Percentiles rank a stretch among this genome's conserved stretches.
Evolutionary conservation across 2,888 invertebrate genomes (phyloP).

Genomic region (Cistogaster globosa): DNA sequence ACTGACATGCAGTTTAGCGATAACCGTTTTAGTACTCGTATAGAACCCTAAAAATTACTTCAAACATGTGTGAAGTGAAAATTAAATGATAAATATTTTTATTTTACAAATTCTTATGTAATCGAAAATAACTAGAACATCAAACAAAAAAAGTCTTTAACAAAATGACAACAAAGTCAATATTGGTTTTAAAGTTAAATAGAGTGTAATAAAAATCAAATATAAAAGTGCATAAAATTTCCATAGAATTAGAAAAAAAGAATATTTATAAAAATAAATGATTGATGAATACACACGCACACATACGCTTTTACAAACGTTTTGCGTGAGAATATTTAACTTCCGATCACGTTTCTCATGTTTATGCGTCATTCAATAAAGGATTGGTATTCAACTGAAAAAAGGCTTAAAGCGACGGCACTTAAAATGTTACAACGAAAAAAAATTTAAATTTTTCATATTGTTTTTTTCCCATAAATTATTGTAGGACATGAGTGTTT

Average conservation of each 20-base stretch:
- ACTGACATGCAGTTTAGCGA: too few relatives aligned
- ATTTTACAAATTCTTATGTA: too few relatives aligned
- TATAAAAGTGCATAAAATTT: not conserved
- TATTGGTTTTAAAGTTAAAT: not conserved
- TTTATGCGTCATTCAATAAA: slow-evolving; percentile 26
- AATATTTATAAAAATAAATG: not conserved
- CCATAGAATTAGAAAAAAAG: slow-evolving; percentile 14
- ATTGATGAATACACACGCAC: too few relatives aligned
- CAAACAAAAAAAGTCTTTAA: too few relatives aligned
- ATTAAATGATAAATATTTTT: too few relatives aligned
- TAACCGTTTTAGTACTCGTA: too few relatives aligned
- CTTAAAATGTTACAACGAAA: slow-evolving; percentile 25
- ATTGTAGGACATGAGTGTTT: slow-evolving; percentile 9
- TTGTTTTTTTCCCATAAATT: slow-evolving; percentile 4
- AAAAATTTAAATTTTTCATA: slow-evolving; percentile 2
- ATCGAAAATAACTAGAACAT: too few relatives aligned
- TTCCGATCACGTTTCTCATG: slow-evolving; percentile 52
- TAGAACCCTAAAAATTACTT: too few relatives aligned
- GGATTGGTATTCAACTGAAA: slow-evolving; percentile 24
- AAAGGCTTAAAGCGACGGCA: slow-evolving; percentile 31
- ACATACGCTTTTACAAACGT: slow-evolving; percentile 41
- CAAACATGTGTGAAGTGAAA: too few relatives aligned
- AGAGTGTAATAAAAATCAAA: not conserved
- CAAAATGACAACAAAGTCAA: not conserved
- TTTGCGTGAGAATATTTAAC: slow-evolving; percentile 53